Evolutionary conservation across 2,888 invertebrate species (phyloP), one percentile per base, ranked within the genome.

Genomic region (Anagyrus pseudococci): DNA sequence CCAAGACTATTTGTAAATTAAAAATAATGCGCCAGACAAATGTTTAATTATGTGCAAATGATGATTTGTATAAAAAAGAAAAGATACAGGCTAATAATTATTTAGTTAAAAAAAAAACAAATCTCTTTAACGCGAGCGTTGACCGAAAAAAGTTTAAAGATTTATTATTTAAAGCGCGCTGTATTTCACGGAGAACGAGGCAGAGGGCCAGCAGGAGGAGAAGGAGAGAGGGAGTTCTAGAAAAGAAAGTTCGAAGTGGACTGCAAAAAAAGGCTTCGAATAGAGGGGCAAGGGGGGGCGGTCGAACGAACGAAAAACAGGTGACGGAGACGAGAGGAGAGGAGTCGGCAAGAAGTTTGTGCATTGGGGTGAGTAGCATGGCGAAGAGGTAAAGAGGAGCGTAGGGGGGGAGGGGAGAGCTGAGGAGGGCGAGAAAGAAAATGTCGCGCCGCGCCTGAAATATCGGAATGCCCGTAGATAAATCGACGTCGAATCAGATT

Each of bases 401-500:
- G n/a, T n/a, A n/a, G n/a, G 44, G 4, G 49, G 1, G 13, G 44
- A 20, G 37, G 37, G 6, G 29, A 4, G 29, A 29, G 29, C 29
- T 10, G 10, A 29, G 29, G 29, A 29, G 61, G 46, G 49, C 48
- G 68, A 64, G 50, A 66, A 69, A 72, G 70, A 70, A 70, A 70
- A 69, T 68, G 67, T 71, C 71, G 70, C 70, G 69, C 65, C 67
- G 68, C 55, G 65, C 50, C 68, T 71, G 71, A 72, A 69, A 72
- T 72, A 72, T 73, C 71, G 74, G 74, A 73, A 77, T 72, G 73
- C 68, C 71, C 68, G 70, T 69, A 75, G 77, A 79, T 79, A 77
- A 79, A 78, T 79, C 76, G 76, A 78, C 73, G 77, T 77, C 75
- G 75, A 77, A 78, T 78, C 75, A 73, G 77, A 79, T 77, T 78